Evolutionary conservation across 2,797 vertebrate genomes (phyloP).

Genomic region (Bradypus variegatus): DNA sequence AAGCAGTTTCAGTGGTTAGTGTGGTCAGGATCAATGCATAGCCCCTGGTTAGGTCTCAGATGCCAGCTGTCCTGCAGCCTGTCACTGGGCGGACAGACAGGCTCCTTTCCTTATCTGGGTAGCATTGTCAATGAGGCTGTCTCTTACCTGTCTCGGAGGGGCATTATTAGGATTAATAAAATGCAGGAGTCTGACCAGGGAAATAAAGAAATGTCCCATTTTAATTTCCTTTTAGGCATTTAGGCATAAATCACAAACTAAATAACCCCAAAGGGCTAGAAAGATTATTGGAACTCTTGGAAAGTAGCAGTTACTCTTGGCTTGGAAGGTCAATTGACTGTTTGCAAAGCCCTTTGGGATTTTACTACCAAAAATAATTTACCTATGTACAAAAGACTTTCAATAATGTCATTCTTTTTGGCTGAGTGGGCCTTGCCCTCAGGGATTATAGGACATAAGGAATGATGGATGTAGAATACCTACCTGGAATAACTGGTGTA

Average conservation of each 20-base stretch:
- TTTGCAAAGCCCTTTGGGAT: slow-evolving; percentile 12
- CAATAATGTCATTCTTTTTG: neutral
- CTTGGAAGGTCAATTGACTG: neutral
- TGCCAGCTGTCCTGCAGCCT: neutral
- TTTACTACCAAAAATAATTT: neutral
- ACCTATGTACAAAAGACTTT: neutral
- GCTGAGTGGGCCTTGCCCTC: neutral
- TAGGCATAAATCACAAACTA: neutral
- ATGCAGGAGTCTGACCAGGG: neutral
- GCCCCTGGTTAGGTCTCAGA: neutral
- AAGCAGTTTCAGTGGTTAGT: neutral
- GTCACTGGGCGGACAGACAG: neutral
- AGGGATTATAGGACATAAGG: neutral
- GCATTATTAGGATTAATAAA: neutral
- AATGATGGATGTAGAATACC: neutral
- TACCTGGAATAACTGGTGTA: neutral
- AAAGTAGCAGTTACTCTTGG: neutral
- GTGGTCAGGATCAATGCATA: neutral
- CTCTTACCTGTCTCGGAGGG: neutral
- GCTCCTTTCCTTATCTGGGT: neutral
- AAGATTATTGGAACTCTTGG: neutral
- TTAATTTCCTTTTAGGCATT: neutral
- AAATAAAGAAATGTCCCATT: neutral
- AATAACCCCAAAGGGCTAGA: neutral
- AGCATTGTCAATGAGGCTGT: neutral